These are phyloP conservation scores for Borostomias antarcticus DNA, from an alignment of 2,797 vertebrate genomes.

Conservation along the genomic window DNA sequence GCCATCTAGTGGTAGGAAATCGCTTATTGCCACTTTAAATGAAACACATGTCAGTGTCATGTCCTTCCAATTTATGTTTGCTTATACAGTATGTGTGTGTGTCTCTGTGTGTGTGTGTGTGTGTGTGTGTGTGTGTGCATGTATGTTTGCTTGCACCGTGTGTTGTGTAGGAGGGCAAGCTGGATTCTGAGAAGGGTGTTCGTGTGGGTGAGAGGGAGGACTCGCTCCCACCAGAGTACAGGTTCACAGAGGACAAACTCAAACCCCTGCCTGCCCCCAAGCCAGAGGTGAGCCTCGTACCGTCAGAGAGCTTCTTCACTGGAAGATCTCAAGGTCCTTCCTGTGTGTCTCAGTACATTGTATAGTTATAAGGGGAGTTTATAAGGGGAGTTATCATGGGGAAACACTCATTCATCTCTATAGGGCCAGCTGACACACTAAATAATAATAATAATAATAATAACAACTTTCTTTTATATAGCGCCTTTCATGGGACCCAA, in stretches of 20 bases:
- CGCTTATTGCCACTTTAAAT: too few relatives aligned
- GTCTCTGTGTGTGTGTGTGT: not conserved
- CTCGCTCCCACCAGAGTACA: slow-evolving; percentile 64
- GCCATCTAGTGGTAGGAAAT: too few relatives aligned
- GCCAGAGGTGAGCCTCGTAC: slow-evolving; percentile 60
- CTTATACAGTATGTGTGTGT: not conserved
- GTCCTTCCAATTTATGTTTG: too few relatives aligned
- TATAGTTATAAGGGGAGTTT: not conserved
- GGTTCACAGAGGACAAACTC: slow-evolving; percentile 58
- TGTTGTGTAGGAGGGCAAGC: slow-evolving; percentile 53
- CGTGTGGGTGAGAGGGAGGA: slow-evolving; percentile 72
- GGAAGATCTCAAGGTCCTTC: not conserved
- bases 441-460: too few relatives aligned
- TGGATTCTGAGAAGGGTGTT: slow-evolving; percentile 62
- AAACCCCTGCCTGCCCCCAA: slow-evolving; percentile 59
- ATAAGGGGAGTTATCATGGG: too few relatives aligned
- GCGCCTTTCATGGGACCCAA: too few relatives aligned
- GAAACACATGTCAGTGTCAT: too few relatives aligned
- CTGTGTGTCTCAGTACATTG: not conserved
- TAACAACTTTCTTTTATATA: too few relatives aligned
- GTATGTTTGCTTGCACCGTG: not conserved
- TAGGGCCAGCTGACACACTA: not conserved
- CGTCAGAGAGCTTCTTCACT: not conserved
- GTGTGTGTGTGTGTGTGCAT: not conserved
- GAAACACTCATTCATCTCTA: too few relatives aligned